Evolutionary conservation across 2,888 invertebrate species (phyloP), one percentile per base, ranked within the genome.

Genomic region (Timema podura): DNA sequence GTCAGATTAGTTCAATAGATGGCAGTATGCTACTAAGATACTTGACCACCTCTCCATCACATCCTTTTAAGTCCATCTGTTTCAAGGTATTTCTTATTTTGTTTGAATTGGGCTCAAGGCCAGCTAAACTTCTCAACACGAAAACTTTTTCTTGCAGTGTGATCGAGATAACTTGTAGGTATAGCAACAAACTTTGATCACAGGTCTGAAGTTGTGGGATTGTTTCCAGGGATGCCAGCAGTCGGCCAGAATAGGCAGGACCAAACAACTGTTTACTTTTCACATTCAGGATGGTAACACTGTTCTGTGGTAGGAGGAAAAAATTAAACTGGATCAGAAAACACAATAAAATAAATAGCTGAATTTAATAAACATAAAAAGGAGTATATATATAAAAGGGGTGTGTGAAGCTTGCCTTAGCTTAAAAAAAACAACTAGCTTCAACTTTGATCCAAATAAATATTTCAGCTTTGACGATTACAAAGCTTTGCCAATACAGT

Each of bases 91-190:
- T 13, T 15, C 48, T 45, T 9, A 47, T 11, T 47, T 72, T 73
- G 0, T 65, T 48, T 9, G 73, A 66, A 44, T 71, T 47, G 30
- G 71, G 68, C 6, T 70, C 69, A 7, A 68, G 67, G 11, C 74
- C 64, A 7, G 57, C 15, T 11, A 69, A 30, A 7, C 71, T 68
- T 65, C 76, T 76, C 69, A 73, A 76, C 59, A 77, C 73, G 59
- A 75, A 77, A 2, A 77, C 73, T 71, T 77, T 76, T 11, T 74
- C 72, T 65, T 76, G 74, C 7, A 78, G 74, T 44, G 74, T 73
- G 5, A 73, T 68, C 10, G 77, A 74, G 48, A 77, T 71, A 15
- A 74, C 70, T 15, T 76, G 77, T 57, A 77, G 70, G 61, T 73
- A 75, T 0, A 76, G 68, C 8, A 76, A 68, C 2, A 78, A 57